A percentile compares a stretch with the other conserved stretches of the same genome.
phyloP scores from a whole-genome alignment of 2,888 invertebrate species.

The Trissolcus brochymenae region DNA sequence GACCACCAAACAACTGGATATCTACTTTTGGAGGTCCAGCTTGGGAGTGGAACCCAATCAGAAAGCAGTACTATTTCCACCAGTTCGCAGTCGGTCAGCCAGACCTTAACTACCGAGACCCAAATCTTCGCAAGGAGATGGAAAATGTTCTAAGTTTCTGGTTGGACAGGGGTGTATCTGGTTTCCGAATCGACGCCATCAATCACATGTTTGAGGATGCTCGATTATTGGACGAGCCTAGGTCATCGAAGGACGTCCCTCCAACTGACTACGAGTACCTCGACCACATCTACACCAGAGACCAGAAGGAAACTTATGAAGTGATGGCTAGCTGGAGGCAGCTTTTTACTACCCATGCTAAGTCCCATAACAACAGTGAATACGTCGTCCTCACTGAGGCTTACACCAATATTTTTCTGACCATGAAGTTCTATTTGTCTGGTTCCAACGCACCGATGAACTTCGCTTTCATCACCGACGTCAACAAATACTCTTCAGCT shows the following conservation, averaged over 20 bases:
- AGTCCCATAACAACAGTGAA: slow-evolving; percentile 55
- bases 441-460: slow-evolving; percentile 80
- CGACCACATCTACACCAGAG: slow-evolving; percentile 73
- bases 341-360: slow-evolving; percentile 80
- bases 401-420: slow-evolving; percentile 77
- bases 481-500: slow-evolving; percentile 76
- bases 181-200: slow-evolving; percentile 79
- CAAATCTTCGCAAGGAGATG: slow-evolving; percentile 77
- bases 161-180: slow-evolving; percentile 80
- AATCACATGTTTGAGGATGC: slow-evolving; percentile 68
- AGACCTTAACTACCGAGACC: slow-evolving; percentile 81
- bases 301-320: slow-evolving; percentile 70
- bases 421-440: slow-evolving; percentile 79
- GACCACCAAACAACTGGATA: slow-evolving; percentile 78
- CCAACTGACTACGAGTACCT: slow-evolving; percentile 69
- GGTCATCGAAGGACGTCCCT: slow-evolving; percentile 57
- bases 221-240: slow-evolving; percentile 68
- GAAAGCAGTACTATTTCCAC: slow-evolving; percentile 82
- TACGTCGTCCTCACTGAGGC: slow-evolving; percentile 81
- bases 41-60: slow-evolving; percentile 80
- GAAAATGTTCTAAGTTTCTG: slow-evolving; percentile 78
- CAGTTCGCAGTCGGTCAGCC: slow-evolving; percentile 81
- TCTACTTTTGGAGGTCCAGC: slow-evolving; percentile 79
- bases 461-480: slow-evolving; percentile 79
- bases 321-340: slow-evolving; percentile 80